Conservation (phyloP, 2,797 vertebrate species). For the Hemitrygon akajei region DNA sequence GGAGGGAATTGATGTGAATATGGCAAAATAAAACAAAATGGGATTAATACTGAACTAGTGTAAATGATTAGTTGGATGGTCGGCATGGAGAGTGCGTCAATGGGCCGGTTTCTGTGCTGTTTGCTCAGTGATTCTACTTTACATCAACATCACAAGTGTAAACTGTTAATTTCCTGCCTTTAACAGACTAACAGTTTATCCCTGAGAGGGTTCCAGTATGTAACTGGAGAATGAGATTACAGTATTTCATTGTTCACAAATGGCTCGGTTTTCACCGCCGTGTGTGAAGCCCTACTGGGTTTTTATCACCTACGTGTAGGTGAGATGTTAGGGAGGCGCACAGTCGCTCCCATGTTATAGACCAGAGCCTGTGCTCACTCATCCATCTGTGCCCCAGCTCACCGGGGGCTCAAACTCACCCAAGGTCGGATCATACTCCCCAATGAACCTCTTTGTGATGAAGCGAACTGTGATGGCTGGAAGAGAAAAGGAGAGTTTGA, state of each 20-base stretch:
- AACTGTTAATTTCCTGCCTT: neutral
- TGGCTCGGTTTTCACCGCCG: neutral
- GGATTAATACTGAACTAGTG: too few relatives aligned
- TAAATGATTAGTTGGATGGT: too few relatives aligned
- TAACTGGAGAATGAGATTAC: neutral
- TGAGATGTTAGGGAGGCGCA: neutral
- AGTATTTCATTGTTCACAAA: neutral
- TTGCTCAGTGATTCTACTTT: too few relatives aligned
- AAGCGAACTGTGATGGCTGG: constrained; percentile 63
- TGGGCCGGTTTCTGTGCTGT: too few relatives aligned
- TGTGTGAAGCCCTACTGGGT: neutral
- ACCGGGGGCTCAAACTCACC: constrained; percentile 50
- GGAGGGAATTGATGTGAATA: too few relatives aligned
- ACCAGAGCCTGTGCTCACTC: neutral
- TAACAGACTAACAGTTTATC: neutral
- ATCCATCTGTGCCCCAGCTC: too few relatives aligned
- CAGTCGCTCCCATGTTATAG: neutral
- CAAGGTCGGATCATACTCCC: constrained; percentile 66
- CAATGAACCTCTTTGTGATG: constrained; percentile 69
- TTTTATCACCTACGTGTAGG: neutral
- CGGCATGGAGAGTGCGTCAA: too few relatives aligned
- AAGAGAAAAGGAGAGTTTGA: constrained; percentile 34
- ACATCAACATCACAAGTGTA: neutral
- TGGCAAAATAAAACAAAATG: too few relatives aligned
- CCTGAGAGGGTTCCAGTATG: neutral